A percentile compares a stretch with the other conserved stretches of the same genome.
phyloP scores from a whole-genome alignment of 2,797 vertebrate genomes.

The Pitangus sulphuratus region DNA sequence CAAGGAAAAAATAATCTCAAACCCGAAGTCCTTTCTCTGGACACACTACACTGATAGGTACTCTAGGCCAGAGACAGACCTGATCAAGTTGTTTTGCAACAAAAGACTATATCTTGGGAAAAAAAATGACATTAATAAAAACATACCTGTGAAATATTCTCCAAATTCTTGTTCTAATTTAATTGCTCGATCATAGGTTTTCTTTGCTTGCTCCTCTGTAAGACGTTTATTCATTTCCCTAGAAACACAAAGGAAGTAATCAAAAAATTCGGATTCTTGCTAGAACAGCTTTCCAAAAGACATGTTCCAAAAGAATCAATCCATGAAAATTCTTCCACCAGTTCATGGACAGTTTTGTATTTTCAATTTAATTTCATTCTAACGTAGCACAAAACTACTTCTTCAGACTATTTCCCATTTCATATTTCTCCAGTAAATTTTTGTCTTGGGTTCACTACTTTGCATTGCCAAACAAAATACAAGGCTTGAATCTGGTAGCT shows the following conservation, averaged over 20 bases:
- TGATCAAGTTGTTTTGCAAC: not conserved
- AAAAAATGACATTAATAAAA: not conserved
- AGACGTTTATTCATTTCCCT: slow-evolving; percentile 98
- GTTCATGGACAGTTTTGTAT: not conserved
- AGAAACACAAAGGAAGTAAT: slow-evolving; percentile 30
- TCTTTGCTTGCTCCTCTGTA: slow-evolving; percentile 96
- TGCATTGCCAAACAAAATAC: not conserved
- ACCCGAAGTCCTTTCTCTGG: not conserved
- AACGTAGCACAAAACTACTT: not conserved
- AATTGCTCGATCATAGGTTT: slow-evolving; percentile 92
- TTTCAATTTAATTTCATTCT: not conserved
- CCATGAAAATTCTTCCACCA: not conserved
- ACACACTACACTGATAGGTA: not conserved
- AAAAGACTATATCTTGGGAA: not conserved
- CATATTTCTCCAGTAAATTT: not conserved
- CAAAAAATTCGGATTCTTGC: not conserved
- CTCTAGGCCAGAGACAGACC: not conserved
- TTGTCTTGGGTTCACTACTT: not conserved
- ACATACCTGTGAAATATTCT: slow-evolving; percentile 96
- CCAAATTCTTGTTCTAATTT: slow-evolving; percentile 99
- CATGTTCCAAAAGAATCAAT: not conserved
- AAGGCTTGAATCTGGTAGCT: not conserved
- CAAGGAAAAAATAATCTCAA: not conserved
- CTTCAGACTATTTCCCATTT: not conserved
- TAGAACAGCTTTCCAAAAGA: not conserved